Conservation (phyloP, 2,888 invertebrate genomes). For the Caenorhabditis imperialis region DNA sequence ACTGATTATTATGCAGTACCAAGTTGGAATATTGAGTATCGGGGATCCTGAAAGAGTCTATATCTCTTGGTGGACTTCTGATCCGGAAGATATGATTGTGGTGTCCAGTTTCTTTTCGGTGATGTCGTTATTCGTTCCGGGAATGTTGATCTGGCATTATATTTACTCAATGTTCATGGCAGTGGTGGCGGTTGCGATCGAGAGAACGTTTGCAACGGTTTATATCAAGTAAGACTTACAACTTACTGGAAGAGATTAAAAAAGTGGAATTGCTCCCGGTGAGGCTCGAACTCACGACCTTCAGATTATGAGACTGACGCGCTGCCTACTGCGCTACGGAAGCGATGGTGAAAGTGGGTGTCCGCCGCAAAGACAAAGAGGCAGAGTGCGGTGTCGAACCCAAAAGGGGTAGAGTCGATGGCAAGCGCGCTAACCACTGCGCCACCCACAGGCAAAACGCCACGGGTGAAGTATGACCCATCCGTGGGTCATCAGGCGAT, state of each 20-base stretch:
- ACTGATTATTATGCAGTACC: slow-evolving; percentile 25
- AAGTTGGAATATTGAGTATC: slow-evolving; percentile 18
- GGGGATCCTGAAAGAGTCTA: neutral
- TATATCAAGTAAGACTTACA: slow-evolving; percentile 43
- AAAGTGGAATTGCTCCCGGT: slow-evolving; percentile 80
- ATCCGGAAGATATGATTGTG: slow-evolving; percentile 13
- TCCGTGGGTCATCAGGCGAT: too few relatives aligned
- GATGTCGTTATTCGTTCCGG: slow-evolving; percentile 15
- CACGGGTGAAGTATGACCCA: too few relatives aligned
- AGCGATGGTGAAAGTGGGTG: slow-evolving; percentile 8
- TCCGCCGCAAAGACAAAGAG: too few relatives aligned
- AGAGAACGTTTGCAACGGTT: slow-evolving; percentile 28
- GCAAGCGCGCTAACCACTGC: too few relatives aligned
- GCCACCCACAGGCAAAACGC: too few relatives aligned
- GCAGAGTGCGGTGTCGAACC: too few relatives aligned
- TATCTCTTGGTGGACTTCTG: slow-evolving; percentile 43
- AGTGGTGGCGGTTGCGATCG: slow-evolving; percentile 20
- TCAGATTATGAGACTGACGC: slow-evolving; percentile 92
- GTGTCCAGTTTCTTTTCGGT: slow-evolving; percentile 1
- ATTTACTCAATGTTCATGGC: slow-evolving; percentile 44
- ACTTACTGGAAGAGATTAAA: neutral
- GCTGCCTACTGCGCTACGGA: slow-evolving; percentile 85
- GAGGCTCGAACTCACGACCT: slow-evolving; percentile 96
- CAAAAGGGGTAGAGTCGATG: too few relatives aligned
- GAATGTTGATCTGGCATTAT: slow-evolving; percentile 42